Base-by-base conservation (phyloP, 2,888 invertebrate species). In the Leptura quadrifasciata region DNA sequence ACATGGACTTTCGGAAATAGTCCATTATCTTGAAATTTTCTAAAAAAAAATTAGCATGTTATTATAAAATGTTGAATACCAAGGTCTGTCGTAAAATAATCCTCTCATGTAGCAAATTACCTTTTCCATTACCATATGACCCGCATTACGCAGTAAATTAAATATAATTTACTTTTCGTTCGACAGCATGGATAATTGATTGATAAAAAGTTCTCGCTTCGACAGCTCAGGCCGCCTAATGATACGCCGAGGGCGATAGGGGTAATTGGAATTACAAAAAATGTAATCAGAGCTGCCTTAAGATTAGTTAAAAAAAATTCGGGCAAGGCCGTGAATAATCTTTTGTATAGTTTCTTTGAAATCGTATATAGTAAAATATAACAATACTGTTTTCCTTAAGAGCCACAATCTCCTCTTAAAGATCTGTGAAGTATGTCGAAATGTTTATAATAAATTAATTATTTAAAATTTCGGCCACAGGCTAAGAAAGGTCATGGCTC, bases 161-260 rank as follows among this genome's bases (percentile, higher is more conserved):
- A 47, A 47, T n/a, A n/a, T n/a, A 47, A 47, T 47, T 47, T n/a
- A 47, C n/a, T 47, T 47, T 47, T 12, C n/a, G 12, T 12, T 47
- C 47, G n/a, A n/a, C n/a, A 47, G 47, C 47, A 47, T 47, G 47
- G 47, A 47, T n/a, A 47, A 47, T 47, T 47, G 47, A 47, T 47
- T 47, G 47, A n/a, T 47, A 47, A 47, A 47, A 47, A 47, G n/a
- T 15, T 47, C 15, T n/a, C n/a, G 47, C 47, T 47, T 47, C 47
- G 5, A 47, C n/a, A 47, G 47, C 47, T 47, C 0, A 3, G n/a
- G 15, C 15, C 6, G 47, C 3, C 47, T 47, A 47, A 47, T 47
- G n/a, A 47, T n/a, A 47, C 6, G 47, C 47, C n/a, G 15, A n/a
- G n/a, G 47, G 47, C 47, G 17, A n/a, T 47, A 1, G n/a, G 47